A percentile compares a stretch with the other conserved stretches of the same genome.
Conservation (phyloP, 2,113 vertebrate species). For the Dolichotis patagonum region DNA sequence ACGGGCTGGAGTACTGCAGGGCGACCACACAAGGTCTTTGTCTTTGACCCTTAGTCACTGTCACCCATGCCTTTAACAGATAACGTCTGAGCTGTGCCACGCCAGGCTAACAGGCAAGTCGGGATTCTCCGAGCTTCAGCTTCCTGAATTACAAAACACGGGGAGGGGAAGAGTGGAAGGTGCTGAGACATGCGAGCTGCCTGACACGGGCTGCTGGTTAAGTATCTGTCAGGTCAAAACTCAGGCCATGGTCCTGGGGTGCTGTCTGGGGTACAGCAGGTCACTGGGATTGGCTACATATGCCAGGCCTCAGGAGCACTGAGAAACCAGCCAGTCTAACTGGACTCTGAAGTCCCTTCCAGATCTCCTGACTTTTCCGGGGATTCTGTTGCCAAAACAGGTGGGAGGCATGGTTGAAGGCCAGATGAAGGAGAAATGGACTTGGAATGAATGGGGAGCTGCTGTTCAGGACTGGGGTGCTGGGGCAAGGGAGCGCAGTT, state of each 20-base stretch:
- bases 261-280: neutral
- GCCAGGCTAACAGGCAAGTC: neutral
- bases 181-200: neutral
- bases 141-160: neutral
- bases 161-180: neutral
- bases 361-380: neutral
- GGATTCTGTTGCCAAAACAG: neutral
- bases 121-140: neutral
- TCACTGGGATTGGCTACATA: neutral
- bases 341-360: neutral
- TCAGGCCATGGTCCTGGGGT: neutral
- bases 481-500: neutral
- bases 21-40: neutral
- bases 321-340: neutral
- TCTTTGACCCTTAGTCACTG: neutral
- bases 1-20: neutral
- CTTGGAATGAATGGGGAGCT: neutral
- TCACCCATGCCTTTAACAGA: neutral
- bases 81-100: neutral
- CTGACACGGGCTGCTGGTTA: neutral
- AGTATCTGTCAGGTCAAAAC: neutral
- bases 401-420: neutral
- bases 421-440: neutral
- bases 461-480: neutral
- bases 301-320: neutral